Evolutionary conservation across 2,113 vertebrate genomes (phyloP), one percentile per base, ranked within the genome.

Genomic region (Chunga burmeisteri): DNA sequence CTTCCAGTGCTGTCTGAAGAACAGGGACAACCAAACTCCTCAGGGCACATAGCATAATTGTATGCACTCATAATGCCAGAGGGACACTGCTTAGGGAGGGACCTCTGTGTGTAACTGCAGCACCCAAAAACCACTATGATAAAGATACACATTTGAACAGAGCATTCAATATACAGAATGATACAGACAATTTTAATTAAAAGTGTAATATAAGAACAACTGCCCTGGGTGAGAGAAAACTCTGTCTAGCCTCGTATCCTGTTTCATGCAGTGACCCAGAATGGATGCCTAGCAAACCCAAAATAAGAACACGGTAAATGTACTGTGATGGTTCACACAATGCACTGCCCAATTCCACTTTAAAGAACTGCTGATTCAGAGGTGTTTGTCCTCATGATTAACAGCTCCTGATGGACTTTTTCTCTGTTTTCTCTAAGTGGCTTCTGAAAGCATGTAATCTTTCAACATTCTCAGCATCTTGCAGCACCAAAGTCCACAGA

Each of bases 231-330:
- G 38, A 75, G 32, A 52, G 3, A 92, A 63, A 81, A 23, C 2
- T 23, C 47, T 71, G 6, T 11, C 29, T 75, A 47, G 29, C 15
- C 12, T 87, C 0, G 0, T 53, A 74, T 7, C 7, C 3, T n/a
- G 13, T 58, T 79, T 79, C 26, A 27, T 63, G 27, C 30, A 53
- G 27, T 70, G 27, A 71, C 38, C 27, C 9, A 34, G 46, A 59
- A 7, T n/a, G 22, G 42, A 42, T n/a, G 16, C 8, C 19, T 73
- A 42, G 11, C 17, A 85, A 67, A 72, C 11, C 5, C 16, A 17
- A 0, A 17, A 0, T 9, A 94, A 71, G 42, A 81, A 38, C 14
- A 50, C 7, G 10, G 61, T 55, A 79, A 55, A 81, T 16, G 10
- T 47, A 16, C 55, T 42, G 27, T 53, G 34, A 6, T 0, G 0